Evolutionary conservation across 2,888 invertebrate species (phyloP), one percentile per base, ranked within the genome.

Genomic region (Timema podura): DNA sequence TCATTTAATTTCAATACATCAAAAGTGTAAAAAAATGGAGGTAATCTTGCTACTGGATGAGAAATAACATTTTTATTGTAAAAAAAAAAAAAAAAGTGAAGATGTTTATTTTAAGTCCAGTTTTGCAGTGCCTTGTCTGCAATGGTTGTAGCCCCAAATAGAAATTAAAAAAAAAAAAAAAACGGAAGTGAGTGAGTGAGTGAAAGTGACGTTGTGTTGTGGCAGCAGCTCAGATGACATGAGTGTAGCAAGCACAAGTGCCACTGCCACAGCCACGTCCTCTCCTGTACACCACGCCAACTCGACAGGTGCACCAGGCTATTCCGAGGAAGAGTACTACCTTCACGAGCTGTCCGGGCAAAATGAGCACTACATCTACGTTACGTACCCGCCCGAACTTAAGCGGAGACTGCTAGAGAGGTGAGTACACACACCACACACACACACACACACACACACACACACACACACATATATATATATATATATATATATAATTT

Each of bases 311-410:
- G 79, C 80, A 72, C 81, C 82, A 48, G 77, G 80, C 65, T 82
- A 82, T 73, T 80, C 80, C 5, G 82, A 83, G 74, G 83, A 84
- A 76, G 84, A 83, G 76, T 80, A 79, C 75, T 77, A 81, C n/a
- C 78, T 80, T 61, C 83, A 85, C 71, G 82, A 82, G 77, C 79
- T 77, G 77, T 86, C 83, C 77, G 75, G 76, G 16, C 76, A 76
- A 67, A 77, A 76, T 72, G 83, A 83, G 74, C 90, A 91, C 80
- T 93, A 93, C 81, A 93, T 93, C 78, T 93, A 93, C 82, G 93
- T 93, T 76, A 91, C 92, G 68, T 93, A 93, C 85, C 93, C 93
- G 76, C 92, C 92, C 54, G 93, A 93, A 81, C 85, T 93, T 74
- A 93, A 93, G 82, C 87, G 92, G 77, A 85, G 93, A 74, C 86